Evolutionary conservation across 1,140 invertebrate species (phyloP).

Genomic region (Bathynomus jamesi): DNA sequence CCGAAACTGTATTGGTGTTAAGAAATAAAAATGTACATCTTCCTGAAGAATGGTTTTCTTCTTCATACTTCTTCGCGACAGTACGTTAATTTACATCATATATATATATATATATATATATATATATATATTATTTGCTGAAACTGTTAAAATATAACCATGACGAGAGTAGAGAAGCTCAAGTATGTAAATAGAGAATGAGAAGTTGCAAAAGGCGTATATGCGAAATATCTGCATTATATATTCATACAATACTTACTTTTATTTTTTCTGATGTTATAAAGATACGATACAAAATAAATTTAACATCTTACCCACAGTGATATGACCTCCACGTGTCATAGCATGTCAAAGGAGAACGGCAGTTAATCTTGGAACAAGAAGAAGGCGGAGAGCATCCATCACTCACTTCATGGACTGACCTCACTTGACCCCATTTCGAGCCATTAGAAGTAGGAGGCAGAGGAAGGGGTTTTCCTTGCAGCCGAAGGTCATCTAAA

Average conservation of each 20-base stretch:
- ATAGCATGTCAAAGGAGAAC: conserved; percentile 2
- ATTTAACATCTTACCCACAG: background rate
- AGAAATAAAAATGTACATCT: too few species aligned
- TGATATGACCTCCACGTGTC: conserved; percentile 14
- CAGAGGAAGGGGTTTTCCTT: conserved; percentile 11
- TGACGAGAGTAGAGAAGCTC: too few species aligned
- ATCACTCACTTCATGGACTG: conserved; percentile 2
- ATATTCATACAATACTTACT: background rate
- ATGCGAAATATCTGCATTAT: too few species aligned
- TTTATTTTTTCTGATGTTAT: too few species aligned
- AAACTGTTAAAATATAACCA: too few species aligned
- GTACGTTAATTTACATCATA: background rate
- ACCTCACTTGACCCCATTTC: conserved; percentile 14
- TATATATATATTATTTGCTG: too few species aligned
- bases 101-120: background rate
- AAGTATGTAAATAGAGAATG: too few species aligned
- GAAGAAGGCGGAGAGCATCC: background rate
- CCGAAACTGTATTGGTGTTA: too few species aligned
- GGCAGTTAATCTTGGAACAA: background rate
- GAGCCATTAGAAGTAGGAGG: conserved; percentile 9
- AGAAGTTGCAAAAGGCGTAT: too few species aligned
- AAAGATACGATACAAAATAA: too few species aligned
- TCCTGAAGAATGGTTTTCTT: too few species aligned
- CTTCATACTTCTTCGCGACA: too few species aligned
- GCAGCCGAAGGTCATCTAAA: conserved; percentile 9